phyloP scores from a whole-genome alignment of 1,140 invertebrate species.

The Battus philenor region DNA sequence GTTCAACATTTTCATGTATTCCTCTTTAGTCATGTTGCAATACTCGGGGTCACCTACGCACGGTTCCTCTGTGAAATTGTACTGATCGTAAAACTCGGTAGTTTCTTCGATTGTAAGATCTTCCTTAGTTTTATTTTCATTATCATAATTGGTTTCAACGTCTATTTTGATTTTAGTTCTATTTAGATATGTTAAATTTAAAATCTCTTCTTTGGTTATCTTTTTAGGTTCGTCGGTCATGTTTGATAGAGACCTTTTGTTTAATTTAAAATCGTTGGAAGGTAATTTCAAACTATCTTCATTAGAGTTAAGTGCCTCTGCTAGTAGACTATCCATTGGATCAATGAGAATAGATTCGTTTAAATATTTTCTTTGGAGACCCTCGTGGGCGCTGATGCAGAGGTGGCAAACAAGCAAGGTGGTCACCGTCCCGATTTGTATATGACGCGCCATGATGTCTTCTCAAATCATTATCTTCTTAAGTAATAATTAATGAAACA shows the following conservation, averaged over 20 bases:
- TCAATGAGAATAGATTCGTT: not conserved
- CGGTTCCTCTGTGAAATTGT: conserved; percentile 29
- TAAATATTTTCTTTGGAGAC: conserved; percentile 3
- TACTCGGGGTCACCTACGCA: conserved; percentile 58
- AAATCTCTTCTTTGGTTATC: not conserved
- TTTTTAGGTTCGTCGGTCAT: not conserved
- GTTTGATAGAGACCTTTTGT: conserved; percentile 1
- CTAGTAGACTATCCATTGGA: conserved; percentile 3
- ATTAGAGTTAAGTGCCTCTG: not conserved
- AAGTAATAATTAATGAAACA: not conserved
- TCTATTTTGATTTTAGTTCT: conserved; percentile 1
- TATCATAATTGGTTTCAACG: not conserved
- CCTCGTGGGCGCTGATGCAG: not conserved
- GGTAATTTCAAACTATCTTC: not conserved
- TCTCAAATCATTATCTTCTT: not conserved
- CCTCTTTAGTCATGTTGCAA: conserved; percentile 76
- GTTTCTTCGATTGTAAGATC: conserved; percentile 7
- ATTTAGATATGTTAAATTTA: not conserved
- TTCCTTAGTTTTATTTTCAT: not conserved
- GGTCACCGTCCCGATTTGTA: conserved; percentile 1
- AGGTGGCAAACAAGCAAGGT: conserved; percentile 6
- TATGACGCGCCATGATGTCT: conserved; percentile 2
- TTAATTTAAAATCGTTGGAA: not conserved
- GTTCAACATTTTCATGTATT: conserved; percentile 79
- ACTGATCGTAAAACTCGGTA: conserved; percentile 26